Evolutionary conservation across 1,140 invertebrate species (phyloP), one percentile per base, ranked within the genome.

Genomic region (Stratiolaelaps scimitus): DNA sequence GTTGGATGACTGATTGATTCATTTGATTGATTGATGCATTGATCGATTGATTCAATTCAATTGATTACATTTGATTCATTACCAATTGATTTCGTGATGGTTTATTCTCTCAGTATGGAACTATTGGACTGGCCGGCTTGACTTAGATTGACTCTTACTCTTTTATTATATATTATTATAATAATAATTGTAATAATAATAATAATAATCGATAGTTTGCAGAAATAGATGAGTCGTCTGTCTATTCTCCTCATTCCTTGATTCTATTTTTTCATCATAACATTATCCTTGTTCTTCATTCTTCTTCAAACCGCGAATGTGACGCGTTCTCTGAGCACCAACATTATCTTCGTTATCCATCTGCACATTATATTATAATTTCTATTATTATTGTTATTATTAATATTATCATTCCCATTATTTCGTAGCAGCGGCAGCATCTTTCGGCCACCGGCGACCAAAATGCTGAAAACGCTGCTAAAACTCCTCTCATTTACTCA

Each of bases 1-100:
- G 47, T 48, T 28, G 47, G 15, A 4, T 28, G 47, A 28, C 15
- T 28, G 47, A 48, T 48, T 48, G 47, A 48, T 15, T 48, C 5
- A 48, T 15, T 48, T 28, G 47, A 48, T 15, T 28, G 47, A 15
- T 48, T 28, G 47, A 48, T 48, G 19, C 19, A 4, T 4, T 48
- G 47, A 48, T 48, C 26, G 47, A 48, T 48, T 48, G 47, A 48
- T 48, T 15, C 7, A 48, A 6, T 5, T 10, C 34, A 40, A 40
- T 40, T 40, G 5, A 40, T 40, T 40, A 10, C 4, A 13, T 17
- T 15, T 23, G 53, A 26, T 26, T 60, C 15, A 60, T 34, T 60
- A 34, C 17, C 17, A 60, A 29, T 60, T 29, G 53, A 60, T 26
- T 23, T 48, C 15, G 53, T 29, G 53, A 26, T 60, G 53, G 34